A percentile compares a stretch with the other conserved stretches of the same genome.
phyloP scores from a whole-genome alignment of 2,888 invertebrate genomes.

The Acrocera orbiculus region DNA sequence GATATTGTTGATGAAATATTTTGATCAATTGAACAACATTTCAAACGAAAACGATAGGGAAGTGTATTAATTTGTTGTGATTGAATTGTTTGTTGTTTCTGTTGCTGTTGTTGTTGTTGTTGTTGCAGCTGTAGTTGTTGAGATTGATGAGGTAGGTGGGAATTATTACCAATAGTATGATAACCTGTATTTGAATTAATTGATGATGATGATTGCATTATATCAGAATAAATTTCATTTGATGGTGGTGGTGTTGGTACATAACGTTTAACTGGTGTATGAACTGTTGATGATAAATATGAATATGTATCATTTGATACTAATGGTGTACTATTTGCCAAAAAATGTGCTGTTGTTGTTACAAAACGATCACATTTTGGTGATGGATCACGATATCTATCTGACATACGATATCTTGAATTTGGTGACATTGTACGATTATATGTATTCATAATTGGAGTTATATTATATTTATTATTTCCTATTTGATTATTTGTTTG shows the following conservation, averaged over 20 bases:
- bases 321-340: slow-evolving; percentile 20
- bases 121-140: slow-evolving; percentile 10
- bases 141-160: slow-evolving; percentile 11
- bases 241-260: slow-evolving; percentile 29
- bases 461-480: slow-evolving; percentile 3
- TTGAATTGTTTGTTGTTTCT: slow-evolving; percentile 4
- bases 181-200: slow-evolving; percentile 10
- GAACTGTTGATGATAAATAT: slow-evolving; percentile 28
- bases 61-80: slow-evolving; percentile 18
- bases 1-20: slow-evolving; percentile 5
- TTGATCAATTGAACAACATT: slow-evolving; percentile 22
- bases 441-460: slow-evolving; percentile 8
- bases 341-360: slow-evolving; percentile 18
- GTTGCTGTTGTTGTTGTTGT: slow-evolving; percentile 8
- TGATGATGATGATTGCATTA: slow-evolving; percentile 13
- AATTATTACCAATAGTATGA: slow-evolving; percentile 8
- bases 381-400: slow-evolving; percentile 23
- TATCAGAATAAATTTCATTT: slow-evolving; percentile 20
- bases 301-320: slow-evolving; percentile 24
- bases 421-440: slow-evolving; percentile 26
- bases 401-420: slow-evolving; percentile 23
- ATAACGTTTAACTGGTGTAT: slow-evolving; percentile 31
- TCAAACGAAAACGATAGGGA: slow-evolving; percentile 25
- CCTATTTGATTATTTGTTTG: background rate
- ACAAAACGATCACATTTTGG: slow-evolving; percentile 18